phyloP scores from a whole-genome alignment of 2,797 vertebrate genomes.

The Calcarius lapponicus region DNA sequence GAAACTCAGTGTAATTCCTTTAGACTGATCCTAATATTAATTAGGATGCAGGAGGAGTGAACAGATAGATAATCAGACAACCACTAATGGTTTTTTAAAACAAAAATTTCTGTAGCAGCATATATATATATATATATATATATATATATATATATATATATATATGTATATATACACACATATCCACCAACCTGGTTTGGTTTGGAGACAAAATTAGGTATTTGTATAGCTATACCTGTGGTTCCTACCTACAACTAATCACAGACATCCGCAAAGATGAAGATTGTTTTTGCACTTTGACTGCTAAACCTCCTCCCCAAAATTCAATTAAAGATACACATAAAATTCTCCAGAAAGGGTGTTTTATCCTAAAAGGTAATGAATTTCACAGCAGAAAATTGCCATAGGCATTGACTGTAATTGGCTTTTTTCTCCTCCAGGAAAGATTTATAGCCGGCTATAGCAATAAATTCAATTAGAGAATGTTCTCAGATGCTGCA shows the following conservation, averaged over 20 bases:
- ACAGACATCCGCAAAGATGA: neutral
- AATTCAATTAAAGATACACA: neutral
- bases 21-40: neutral
- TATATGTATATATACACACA: neutral
- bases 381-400: neutral
- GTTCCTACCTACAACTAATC: neutral
- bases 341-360: neutral
- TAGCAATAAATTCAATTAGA: neutral
- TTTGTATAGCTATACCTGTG: neutral
- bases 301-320: neutral
- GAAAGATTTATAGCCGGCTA: neutral
- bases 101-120: neutral
- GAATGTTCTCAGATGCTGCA: neutral
- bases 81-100: neutral
- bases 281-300: neutral
- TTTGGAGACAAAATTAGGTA: neutral
- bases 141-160: neutral
- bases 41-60: neutral
- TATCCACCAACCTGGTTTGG: neutral
- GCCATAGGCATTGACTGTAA: neutral
- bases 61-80: neutral
- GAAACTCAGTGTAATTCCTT: neutral
- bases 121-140: neutral
- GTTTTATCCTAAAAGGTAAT: neutral
- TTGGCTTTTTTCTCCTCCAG: neutral